Evolutionary conservation across 1,140 invertebrate species (phyloP), one percentile per base, ranked within the genome.

Genomic region (Carcinoscorpius rotundicauda): DNA sequence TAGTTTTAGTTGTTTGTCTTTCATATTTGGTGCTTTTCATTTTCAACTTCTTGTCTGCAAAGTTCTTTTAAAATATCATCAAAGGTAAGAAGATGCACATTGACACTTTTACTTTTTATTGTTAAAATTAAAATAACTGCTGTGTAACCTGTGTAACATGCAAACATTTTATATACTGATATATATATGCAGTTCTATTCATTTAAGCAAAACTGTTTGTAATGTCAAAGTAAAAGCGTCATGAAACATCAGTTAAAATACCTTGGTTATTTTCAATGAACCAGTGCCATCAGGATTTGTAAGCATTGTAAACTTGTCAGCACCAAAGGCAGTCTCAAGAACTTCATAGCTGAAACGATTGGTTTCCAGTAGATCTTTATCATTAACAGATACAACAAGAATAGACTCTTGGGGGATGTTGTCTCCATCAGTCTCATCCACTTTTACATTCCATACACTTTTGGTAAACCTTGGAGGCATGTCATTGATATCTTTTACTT

Each of bases 321-420:
- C 91, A 58, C 93, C 93, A 76, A 93, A 95, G 57, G 91, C 91
- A 74, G 88, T 93, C 75, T 95, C 92, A 68, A 95, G 89, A 4
- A 95, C 85, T 80, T 95, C 95, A 73, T 95, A 97, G 74, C 93
- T 92, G 78, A 96, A 95, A 77, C 95, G 93, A 76, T 95, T 96
- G 3, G 92, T 95, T 79, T 95, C 92, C 52, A 73, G 57, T 61
- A 76, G 66, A 74, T 97, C 93, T 77, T 93, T 91, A 73, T 97
- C 93, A 75, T 95, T 92, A 48, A 95, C 92, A 1, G 91, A 94
- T 0, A 96, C 92, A 1, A 93, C 94, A 3, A 96, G 79, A 71
- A 96, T 95, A 4, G 93, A 91, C 81, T 89, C 89, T 80, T 97
- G 92, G 29, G 92, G 93, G 68, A 96, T 80, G 72, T 89, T 87